Conservation (phyloP, 1,140 invertebrate species). For the Drosophila punjabiensis region DNA sequence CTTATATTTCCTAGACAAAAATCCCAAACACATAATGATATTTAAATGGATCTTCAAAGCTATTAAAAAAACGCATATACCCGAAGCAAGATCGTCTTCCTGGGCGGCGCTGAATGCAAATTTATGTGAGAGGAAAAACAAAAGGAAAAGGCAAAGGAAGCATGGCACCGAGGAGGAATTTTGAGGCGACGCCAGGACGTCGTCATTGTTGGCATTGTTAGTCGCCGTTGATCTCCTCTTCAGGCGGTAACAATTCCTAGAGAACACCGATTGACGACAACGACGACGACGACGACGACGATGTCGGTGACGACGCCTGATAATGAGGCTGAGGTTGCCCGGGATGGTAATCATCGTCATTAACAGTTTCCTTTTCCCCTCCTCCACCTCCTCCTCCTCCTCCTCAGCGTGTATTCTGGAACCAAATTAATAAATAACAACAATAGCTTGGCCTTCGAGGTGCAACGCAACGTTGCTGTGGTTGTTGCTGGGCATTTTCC, state of each 20-base stretch:
- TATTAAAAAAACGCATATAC: background rate
- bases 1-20: background rate
- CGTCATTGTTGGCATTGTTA: constrained; percentile 33
- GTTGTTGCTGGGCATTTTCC: constrained; percentile 25
- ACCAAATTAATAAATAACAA: constrained; percentile 27
- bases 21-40: too few relatives aligned
- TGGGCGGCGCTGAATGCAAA: constrained; percentile 31
- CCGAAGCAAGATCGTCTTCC: constrained; percentile 5
- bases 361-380: constrained; percentile 46
- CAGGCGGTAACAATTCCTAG: constrained; percentile 1
- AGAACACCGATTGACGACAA: constrained; percentile 37
- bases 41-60: background rate
- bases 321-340: constrained; percentile 34
- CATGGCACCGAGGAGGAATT: constrained; percentile 13
- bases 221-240: constrained; percentile 13
- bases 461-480: constrained; percentile 3
- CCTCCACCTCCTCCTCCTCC: background rate
- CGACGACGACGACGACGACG: constrained; percentile 19
- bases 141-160: constrained; percentile 1
- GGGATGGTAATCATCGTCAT: constrained; percentile 54
- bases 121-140: constrained; percentile 21
- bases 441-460: constrained; percentile 50
- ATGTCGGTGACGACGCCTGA: constrained; percentile 27
- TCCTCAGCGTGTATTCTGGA: constrained; percentile 3
- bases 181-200: constrained; percentile 49